phyloP scores from a whole-genome alignment of 2,888 invertebrate species.

The Liodrosophila aerea region DNA sequence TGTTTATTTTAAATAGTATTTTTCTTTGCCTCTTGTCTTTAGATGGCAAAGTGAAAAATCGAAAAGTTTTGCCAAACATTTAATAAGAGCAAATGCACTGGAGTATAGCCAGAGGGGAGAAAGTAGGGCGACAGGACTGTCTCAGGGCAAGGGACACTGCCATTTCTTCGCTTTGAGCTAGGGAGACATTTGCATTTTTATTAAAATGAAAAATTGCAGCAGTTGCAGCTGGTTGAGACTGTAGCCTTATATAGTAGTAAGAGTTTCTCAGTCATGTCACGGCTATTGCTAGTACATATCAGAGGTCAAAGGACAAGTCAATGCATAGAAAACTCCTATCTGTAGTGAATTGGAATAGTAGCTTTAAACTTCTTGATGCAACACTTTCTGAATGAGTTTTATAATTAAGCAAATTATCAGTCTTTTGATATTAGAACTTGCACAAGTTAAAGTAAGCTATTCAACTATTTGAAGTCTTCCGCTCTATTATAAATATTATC shows the following conservation, averaged over 20 bases:
- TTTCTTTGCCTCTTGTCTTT: constrained; percentile 26
- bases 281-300: constrained; percentile 17
- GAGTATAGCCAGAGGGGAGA: constrained; percentile 6
- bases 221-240: constrained; percentile 60
- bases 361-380: too few species aligned
- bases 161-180: constrained; percentile 59
- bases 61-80: constrained; percentile 64
- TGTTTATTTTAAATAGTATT: constrained; percentile 19
- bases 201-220: constrained; percentile 75
- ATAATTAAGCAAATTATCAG: too few species aligned
- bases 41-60: constrained; percentile 50
- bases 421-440: too few species aligned
- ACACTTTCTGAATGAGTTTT: too few species aligned
- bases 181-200: constrained; percentile 73
- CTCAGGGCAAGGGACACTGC: constrained; percentile 10
- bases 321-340: too few species aligned
- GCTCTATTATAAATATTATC: too few species aligned
- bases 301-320: constrained; percentile 19
- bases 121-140: not conserved
- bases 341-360: too few species aligned
- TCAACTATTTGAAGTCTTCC: too few species aligned
- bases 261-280: constrained; percentile 22
- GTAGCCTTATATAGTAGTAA: not conserved
- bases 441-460: too few species aligned
- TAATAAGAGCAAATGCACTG: constrained; percentile 46